Base-by-base conservation (phyloP, 2,797 vertebrate genomes). In the Macropus fuliginosus region DNA sequence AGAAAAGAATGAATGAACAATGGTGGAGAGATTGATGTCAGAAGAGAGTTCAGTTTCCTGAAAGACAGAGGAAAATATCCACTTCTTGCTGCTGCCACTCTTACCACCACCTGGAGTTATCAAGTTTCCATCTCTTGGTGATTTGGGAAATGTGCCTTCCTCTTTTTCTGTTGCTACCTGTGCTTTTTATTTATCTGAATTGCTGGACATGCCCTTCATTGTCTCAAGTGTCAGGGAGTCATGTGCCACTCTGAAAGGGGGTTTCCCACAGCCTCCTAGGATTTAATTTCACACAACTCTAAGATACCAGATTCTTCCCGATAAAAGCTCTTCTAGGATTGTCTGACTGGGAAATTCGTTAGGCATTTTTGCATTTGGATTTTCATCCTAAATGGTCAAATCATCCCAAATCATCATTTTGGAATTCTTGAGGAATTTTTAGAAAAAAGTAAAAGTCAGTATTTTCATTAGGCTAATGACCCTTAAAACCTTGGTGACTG, bases 21-120 rank as follows among this genome's bases (percentile, higher is more conserved):
- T 0, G 0, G 3, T 0, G 12, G 31, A 40, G 16, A 21, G 55
- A 52, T 5, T 3, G 28, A 24, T 5, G 0, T 28, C 14, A 4
- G n/a, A 40, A 1, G 2, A 0, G 18, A 27, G 54, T 12, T 6
- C 55, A 21, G 0, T 2, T 90, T 91, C 52, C 59, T 1, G 4
- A 92, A 16, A 18, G 21, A 92, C 40, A 40, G 55, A 5, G 0
- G 91, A 46, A 55, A 74, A 3, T 0, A 4, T 1, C 5, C 21
- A 16, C 87, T 1, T 34, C 11, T 29, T 27, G 50, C 40, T n/a
- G 6, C 28, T 27, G 50, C 46, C 21, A 0, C 8, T 27, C 55
- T 66, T 27, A 0, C n/a, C 14, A 3, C 8, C 46, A 1, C 52
- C 54, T 1, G 14, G 9, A 52, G 16, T 54, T 1, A 2, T 0